Evolutionary conservation across 2,797 vertebrate genomes (phyloP), one percentile per base, ranked within the genome.

Genomic region (Enoplosus armatus): DNA sequence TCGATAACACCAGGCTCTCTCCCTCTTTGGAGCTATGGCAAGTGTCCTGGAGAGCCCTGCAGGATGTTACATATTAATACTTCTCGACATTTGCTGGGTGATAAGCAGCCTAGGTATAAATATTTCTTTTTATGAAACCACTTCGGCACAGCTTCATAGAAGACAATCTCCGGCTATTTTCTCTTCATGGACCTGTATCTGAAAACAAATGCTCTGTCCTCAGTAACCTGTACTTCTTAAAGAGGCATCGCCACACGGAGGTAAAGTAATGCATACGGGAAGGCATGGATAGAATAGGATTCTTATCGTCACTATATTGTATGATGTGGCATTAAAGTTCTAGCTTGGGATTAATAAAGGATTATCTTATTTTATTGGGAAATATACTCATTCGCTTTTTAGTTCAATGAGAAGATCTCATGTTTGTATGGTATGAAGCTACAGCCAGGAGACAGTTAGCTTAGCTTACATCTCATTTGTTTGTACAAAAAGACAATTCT

Each of bases 41-140:
- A 92, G 89, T 93, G 91, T 94, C 93, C 91, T 85, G 83, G 87
- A 92, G 92, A 93, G 86, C 86, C 86, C 82, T 79, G 91, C 88
- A 73, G 83, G 92, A 92, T 90, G 89, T 91, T 94, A 93, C 94
- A 95, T 94, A 94, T 95, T 95, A 94, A 95, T 94, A 92, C 84
- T 87, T 83, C 86, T 86, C 81, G 62, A 93, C 92, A 90, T 92
- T 94, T 87, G 56, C 87, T 3, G 71, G 62, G 63, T 71, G 94
- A 95, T 95, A 94, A 94, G 90, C 82, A 71, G 76, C 39, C 63
- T 1, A 48, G 83, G 81, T 87, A 88, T 87, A 87, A 89, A 91
- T 89, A 88, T 89, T 82, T 87, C 64, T 85, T 85, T 88, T 89
- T 77, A 85, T 90, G 79, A 85, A 91, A 85, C 80, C 82, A 75